phyloP scores from a whole-genome alignment of 2,797 vertebrate genomes.

The Caiman crocodilus region DNA sequence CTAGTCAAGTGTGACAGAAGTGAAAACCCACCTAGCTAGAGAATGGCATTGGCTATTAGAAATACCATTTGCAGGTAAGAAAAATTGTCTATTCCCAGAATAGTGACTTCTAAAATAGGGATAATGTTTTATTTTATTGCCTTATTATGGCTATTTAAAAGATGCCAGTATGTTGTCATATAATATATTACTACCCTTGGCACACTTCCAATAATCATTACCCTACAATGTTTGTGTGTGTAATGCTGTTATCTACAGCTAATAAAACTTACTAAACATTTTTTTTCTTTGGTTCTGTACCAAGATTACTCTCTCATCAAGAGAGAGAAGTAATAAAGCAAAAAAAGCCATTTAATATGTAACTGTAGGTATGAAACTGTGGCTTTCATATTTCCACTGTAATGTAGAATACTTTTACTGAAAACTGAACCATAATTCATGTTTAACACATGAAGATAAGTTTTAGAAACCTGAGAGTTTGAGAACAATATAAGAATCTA shows the following conservation, averaged over 20 bases:
- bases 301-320: background rate
- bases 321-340: background rate
- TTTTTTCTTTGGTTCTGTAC: background rate
- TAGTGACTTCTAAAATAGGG: background rate
- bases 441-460: background rate
- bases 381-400: background rate
- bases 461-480: background rate
- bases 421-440: background rate
- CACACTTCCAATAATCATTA: background rate
- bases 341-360: background rate
- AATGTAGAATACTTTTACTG: background rate
- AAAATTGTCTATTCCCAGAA: background rate
- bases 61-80: conserved; percentile 17
- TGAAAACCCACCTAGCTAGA: conserved; percentile 26
- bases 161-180: background rate
- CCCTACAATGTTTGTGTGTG: background rate
- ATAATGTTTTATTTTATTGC: background rate
- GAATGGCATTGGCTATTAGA: conserved; percentile 22
- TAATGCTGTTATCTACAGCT: background rate
- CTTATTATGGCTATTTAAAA: conserved; percentile 12
- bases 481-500: background rate
- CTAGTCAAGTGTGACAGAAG: conserved; percentile 36
- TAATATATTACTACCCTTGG: background rate
- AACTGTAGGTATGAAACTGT: background rate
- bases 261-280: background rate